phyloP scores from a whole-genome alignment of 2,797 vertebrate genomes.

The Sebastes paucispinis region DNA sequence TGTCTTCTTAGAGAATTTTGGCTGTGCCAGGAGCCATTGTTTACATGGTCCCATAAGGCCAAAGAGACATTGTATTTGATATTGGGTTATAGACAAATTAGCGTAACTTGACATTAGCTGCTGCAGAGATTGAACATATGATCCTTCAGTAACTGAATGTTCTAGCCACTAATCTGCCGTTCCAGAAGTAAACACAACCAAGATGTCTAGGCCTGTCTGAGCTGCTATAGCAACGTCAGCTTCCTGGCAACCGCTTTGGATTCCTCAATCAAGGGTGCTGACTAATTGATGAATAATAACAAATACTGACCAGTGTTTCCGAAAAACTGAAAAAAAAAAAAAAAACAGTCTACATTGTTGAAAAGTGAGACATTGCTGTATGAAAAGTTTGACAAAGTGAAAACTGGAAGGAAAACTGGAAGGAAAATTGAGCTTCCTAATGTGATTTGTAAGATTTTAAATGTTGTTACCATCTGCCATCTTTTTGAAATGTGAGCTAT shows the following conservation, averaged over 20 bases:
- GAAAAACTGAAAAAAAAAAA: not conserved
- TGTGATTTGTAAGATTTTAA: not conserved
- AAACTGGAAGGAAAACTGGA: not conserved
- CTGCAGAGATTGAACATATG: not conserved
- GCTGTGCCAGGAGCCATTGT: not conserved
- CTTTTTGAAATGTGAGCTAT: not conserved
- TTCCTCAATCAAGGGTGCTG: conserved; percentile 6
- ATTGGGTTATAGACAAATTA: not conserved
- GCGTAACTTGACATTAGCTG: conserved; percentile 1
- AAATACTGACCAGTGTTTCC: conserved; percentile 6
- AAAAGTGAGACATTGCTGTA: not conserved
- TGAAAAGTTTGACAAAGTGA: not conserved
- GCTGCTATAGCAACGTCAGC: conserved; percentile 7
- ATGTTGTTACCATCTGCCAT: not conserved
- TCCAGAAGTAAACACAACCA: conserved; percentile 23
- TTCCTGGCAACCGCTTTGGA: conserved; percentile 8
- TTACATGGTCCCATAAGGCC: too few species aligned
- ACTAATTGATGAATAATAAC: conserved; percentile 4
- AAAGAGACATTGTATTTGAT: not conserved
- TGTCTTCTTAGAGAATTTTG: not conserved
- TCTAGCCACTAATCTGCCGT: conserved; percentile 2
- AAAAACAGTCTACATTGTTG: not conserved
- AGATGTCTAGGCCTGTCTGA: conserved; percentile 26
- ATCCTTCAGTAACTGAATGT: not conserved
- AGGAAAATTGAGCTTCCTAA: not conserved